These are phyloP conservation scores for Melozone crissalis DNA, from an alignment of 2,113 vertebrate genomes.

Conservation along the genomic window DNA sequence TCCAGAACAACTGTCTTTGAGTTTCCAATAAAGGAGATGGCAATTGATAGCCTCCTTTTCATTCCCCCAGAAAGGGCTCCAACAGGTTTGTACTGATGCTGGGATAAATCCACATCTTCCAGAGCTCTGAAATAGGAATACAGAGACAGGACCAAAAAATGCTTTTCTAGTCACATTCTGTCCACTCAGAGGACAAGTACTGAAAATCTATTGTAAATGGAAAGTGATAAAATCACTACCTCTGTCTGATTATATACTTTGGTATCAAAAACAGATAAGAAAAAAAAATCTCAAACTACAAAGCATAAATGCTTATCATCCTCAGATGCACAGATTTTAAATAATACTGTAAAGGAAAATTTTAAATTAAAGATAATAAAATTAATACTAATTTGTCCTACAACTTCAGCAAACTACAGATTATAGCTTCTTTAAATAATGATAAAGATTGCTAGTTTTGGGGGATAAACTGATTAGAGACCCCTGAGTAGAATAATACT, in stretches of 20 bases:
- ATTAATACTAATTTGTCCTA: not conserved
- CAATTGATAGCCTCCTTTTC: conserved; percentile 89
- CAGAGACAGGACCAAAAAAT: not conserved
- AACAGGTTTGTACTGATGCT: conserved; percentile 58
- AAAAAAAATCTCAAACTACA: not conserved
- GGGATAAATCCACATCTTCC: conserved; percentile 57
- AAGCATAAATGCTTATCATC: not conserved
- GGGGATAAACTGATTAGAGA: not conserved
- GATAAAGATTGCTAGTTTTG: not conserved
- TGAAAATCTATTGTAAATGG: not conserved
- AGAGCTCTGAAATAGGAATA: conserved; percentile 54
- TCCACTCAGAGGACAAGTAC: not conserved
- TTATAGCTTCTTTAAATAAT: not conserved
- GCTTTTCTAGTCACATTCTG: not conserved
- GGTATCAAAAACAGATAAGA: not conserved
- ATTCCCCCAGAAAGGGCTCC: conserved; percentile 79
- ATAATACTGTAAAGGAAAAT: not conserved
- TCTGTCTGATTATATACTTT: not conserved
- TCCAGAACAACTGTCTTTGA: conserved; percentile 87
- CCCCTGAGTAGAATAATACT: not conserved
- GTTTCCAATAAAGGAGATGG: conserved; percentile 87
- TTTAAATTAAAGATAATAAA: not conserved
- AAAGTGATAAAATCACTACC: not conserved
- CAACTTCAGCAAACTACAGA: not conserved
- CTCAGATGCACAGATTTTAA: not conserved